Conservation (phyloP, 2,113 vertebrate genomes). For the Sterrhoptilus dennistouni region DNA sequence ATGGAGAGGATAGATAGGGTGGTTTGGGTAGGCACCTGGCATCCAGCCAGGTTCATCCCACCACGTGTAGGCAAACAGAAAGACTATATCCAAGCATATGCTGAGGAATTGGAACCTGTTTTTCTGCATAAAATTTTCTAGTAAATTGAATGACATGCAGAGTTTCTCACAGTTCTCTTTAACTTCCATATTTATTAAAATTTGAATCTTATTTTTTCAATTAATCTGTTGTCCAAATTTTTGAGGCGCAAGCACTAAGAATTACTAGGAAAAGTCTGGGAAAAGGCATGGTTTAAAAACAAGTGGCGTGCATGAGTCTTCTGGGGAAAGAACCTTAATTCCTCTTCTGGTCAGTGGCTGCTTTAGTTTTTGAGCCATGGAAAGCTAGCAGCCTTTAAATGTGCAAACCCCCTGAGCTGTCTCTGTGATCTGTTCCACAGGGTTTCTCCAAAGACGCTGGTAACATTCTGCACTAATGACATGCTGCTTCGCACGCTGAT, state of each 20-base stretch:
- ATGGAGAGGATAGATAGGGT: not conserved
- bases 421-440: conserved; percentile 65
- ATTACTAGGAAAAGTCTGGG: not conserved
- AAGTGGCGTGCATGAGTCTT: not conserved
- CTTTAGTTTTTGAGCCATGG: not conserved
- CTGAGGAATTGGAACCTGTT: not conserved
- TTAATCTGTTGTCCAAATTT: not conserved
- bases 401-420: not conserved
- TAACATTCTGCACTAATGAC: conserved; percentile 94
- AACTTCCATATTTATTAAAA: not conserved
- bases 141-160: not conserved
- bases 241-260: not conserved
- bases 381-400: not conserved
- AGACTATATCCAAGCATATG: not conserved
- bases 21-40: not conserved
- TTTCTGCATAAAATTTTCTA: not conserved
- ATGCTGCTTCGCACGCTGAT: conserved; percentile 91
- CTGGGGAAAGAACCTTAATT: not conserved
- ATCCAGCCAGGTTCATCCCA: not conserved
- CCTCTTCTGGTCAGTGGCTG: not conserved
- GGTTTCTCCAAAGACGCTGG: conserved; percentile 91
- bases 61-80: not conserved
- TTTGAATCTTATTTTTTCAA: not conserved
- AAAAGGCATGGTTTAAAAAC: not conserved
- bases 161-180: not conserved